A percentile compares a stretch with the other conserved stretches of the same genome.
Conservation (phyloP, 2,888 invertebrate species). For the Lysandra coridon region DNA sequence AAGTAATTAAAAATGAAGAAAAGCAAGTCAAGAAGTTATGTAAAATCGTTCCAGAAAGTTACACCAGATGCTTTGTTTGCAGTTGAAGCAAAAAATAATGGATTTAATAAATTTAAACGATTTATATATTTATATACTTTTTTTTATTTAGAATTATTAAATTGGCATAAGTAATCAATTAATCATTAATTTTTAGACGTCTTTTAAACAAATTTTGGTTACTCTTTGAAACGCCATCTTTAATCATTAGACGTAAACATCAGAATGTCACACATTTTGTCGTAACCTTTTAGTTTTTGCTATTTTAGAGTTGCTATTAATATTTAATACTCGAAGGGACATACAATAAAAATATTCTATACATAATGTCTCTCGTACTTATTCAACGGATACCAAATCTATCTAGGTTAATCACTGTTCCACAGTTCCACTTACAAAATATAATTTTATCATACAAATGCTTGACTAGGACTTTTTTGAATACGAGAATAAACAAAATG, state of each 20-base stretch:
- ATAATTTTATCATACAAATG: constrained; percentile 10
- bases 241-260: neutral
- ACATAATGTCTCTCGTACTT: neutral
- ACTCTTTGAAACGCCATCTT: neutral
- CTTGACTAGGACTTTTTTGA: neutral
- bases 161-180: too few species aligned
- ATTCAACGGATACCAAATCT: neutral
- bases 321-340: neutral
- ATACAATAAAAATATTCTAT: neutral
- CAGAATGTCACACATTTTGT: constrained; percentile 6
- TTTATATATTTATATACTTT: too few species aligned
- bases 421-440: neutral
- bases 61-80: neutral
- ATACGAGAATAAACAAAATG: neutral
- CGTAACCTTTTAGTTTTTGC: neutral
- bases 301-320: neutral
- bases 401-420: neutral
- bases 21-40: neutral
- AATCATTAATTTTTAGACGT: too few species aligned
- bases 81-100: neutral
- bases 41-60: neutral
- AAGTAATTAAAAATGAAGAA: neutral
- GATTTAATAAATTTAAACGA: neutral
- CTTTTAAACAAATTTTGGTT: neutral
- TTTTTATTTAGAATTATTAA: neutral